These are phyloP conservation scores for Callyntrura sp. DNA, from an alignment of 2,888 invertebrate genomes.

Conservation along the genomic window DNA sequence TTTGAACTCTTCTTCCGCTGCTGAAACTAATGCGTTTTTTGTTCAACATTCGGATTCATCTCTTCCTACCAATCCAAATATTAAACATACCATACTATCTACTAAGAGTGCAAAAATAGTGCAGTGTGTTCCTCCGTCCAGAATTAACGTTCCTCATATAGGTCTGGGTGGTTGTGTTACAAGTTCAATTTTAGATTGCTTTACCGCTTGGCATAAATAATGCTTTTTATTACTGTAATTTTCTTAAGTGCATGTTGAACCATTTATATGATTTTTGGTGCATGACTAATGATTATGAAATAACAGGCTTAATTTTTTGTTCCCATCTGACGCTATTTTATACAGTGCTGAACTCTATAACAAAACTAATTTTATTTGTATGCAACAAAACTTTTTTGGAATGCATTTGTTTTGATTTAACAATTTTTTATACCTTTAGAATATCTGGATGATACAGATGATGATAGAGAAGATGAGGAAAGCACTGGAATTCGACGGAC, in stretches of 20 bases:
- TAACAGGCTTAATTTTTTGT: conserved; percentile 9
- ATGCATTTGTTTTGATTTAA: conserved; percentile 72
- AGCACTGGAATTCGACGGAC: conserved; percentile 90
- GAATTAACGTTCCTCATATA: conserved; percentile 80
- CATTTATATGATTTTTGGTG: background rate
- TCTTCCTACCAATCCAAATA: conserved; percentile 53
- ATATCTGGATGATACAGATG: conserved; percentile 84
- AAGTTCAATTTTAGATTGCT: conserved; percentile 39
- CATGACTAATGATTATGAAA: conserved; percentile 41
- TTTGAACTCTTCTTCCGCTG: conserved; percentile 64
- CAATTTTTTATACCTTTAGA: conserved; percentile 78
- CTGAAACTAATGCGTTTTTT: conserved; percentile 63
- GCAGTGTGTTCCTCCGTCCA: conserved; percentile 82
- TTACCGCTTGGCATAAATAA: conserved; percentile 24
- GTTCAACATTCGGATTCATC: conserved; percentile 61
- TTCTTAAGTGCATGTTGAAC: background rate
- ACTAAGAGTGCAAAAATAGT: conserved; percentile 81
- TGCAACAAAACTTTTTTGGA: conserved; percentile 53
- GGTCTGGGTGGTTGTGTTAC: conserved; percentile 70
- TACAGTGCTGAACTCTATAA: background rate
- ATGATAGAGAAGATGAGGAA: conserved; percentile 85
- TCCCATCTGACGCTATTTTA: background rate
- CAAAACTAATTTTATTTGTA: conserved; percentile 22
- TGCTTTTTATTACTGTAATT: conserved; percentile 43
- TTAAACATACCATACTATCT: conserved; percentile 14